Conservation (phyloP, 2,888 invertebrate species). For the Neoascia interrupta region DNA sequence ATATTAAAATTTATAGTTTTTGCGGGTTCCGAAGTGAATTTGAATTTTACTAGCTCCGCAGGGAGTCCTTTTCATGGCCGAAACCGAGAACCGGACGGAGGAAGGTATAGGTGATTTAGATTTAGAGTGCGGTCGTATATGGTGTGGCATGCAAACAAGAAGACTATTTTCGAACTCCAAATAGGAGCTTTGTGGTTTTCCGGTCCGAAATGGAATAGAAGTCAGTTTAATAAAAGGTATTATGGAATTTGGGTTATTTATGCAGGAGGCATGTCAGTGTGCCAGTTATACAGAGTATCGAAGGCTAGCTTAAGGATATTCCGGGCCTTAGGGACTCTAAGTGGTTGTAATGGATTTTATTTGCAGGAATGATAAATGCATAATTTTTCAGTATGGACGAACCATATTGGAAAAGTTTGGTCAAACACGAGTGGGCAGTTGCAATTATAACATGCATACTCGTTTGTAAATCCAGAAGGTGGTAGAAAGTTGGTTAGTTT, state of each 20-base stretch:
- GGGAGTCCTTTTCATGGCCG: slow-evolving; percentile 16
- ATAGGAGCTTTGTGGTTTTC: background rate
- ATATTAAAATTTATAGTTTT: slow-evolving; percentile 63
- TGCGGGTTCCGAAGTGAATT: slow-evolving; percentile 58
- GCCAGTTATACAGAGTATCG: too few relatives aligned
- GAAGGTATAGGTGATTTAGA: slow-evolving; percentile 38
- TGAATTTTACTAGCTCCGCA: slow-evolving; percentile 52
- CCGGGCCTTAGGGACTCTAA: too few relatives aligned
- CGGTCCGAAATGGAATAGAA: slow-evolving; percentile 1
- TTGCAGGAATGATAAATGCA: too few relatives aligned
- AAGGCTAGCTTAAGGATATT: too few relatives aligned
- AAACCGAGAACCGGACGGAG: background rate
- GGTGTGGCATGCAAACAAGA: slow-evolving; percentile 13
- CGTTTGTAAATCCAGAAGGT: too few relatives aligned
- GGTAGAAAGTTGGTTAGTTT: too few relatives aligned
- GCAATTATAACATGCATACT: too few relatives aligned
- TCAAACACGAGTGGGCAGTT: too few relatives aligned
- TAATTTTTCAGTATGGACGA: too few relatives aligned
- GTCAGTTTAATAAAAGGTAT: slow-evolving; percentile 15
- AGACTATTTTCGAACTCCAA: slow-evolving; percentile 1
- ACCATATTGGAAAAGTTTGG: too few relatives aligned
- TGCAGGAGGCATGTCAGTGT: slow-evolving; percentile 20
- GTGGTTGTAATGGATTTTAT: too few relatives aligned
- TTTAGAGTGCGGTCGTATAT: slow-evolving; percentile 32
- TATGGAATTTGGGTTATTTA: slow-evolving; percentile 30